These are phyloP conservation scores for Eleginops maclovinus DNA, from an alignment of 2,113 vertebrate genomes.

Conservation along the genomic window DNA sequence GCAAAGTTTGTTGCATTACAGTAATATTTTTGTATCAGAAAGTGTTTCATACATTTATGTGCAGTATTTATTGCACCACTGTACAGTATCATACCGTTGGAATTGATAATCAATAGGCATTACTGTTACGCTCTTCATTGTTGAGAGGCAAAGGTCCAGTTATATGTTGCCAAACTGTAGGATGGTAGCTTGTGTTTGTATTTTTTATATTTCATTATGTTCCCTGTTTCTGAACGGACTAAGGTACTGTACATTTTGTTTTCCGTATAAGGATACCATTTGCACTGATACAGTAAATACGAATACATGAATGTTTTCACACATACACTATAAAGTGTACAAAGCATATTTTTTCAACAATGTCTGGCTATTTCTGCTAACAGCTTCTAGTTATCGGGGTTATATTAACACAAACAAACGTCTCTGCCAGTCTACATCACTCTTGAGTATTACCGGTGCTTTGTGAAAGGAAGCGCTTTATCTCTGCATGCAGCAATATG, in stretches of 20 bases:
- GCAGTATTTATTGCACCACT: conserved; percentile 91
- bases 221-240: conserved; percentile 52
- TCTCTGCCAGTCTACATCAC: conserved; percentile 41
- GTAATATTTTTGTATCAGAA: conserved; percentile 99
- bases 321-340: conserved; percentile 55
- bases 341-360: conserved; percentile 70
- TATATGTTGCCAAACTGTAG: conserved; percentile 78
- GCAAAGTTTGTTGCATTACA: conserved; percentile 88
- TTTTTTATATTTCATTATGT: conserved; percentile 67
- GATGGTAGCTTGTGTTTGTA: conserved; percentile 59
- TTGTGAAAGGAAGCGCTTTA: conserved; percentile 46
- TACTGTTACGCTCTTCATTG: conserved; percentile 57
- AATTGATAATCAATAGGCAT: conserved; percentile 74
- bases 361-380: conserved; percentile 51
- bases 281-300: conserved; percentile 74
- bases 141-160: conserved; percentile 63
- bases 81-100: conserved; percentile 83
- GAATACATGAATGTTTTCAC: conserved; percentile 69
- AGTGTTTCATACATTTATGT: conserved; percentile 95
- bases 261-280: conserved; percentile 59
- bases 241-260: conserved; percentile 64
- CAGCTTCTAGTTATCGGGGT: conserved; percentile 46
- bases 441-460: conserved; percentile 45
- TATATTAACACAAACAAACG: conserved; percentile 30
- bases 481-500: conserved; percentile 63